A percentile compares a stretch with the other conserved stretches of the same genome.
These are phyloP conservation scores for Telenomus remus DNA, from an alignment of 1,140 invertebrate species.

Conservation along the genomic window DNA sequence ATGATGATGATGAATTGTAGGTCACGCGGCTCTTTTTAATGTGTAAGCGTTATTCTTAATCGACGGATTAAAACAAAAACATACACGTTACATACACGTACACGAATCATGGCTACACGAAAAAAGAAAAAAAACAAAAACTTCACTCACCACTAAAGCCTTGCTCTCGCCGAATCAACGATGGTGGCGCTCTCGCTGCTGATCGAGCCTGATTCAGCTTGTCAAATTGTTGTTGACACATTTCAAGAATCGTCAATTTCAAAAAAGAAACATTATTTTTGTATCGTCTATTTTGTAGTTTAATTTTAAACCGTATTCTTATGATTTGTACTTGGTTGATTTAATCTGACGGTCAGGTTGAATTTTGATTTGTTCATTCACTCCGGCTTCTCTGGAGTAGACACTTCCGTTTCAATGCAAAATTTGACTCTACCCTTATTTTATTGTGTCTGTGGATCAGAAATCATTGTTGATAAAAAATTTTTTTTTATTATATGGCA, in stretches of 20 bases:
- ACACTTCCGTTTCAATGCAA: too few species aligned
- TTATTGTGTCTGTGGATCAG: neutral
- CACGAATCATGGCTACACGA: constrained; percentile 2
- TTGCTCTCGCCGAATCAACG: constrained; percentile 68
- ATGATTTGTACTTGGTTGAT: constrained; percentile 4
- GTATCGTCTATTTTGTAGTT: constrained; percentile 18
- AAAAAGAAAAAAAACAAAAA: constrained; percentile 7
- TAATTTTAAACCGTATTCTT: constrained; percentile 14
- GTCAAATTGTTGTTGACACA: neutral
- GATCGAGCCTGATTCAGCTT: constrained; percentile 19
- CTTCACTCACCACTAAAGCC: constrained; percentile 72
- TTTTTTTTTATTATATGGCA: neutral
- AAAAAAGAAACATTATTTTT: constrained; percentile 9
- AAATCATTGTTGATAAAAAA: neutral
- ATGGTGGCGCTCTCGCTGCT: constrained; percentile 23
- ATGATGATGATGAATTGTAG: constrained; percentile 62
- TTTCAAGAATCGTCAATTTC: neutral
- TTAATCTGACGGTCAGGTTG: neutral
- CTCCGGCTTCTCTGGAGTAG: too few species aligned
- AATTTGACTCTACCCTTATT: neutral
- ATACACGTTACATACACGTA: constrained; percentile 13
- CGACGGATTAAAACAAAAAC: constrained; percentile 9
- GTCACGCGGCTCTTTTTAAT: constrained; percentile 65
- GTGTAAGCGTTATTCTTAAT: constrained; percentile 67
- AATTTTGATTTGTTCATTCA: neutral